These are phyloP conservation scores for Mesorhabditis belari DNA, from an alignment of 2,888 invertebrate species.

Conservation along the genomic window DNA sequence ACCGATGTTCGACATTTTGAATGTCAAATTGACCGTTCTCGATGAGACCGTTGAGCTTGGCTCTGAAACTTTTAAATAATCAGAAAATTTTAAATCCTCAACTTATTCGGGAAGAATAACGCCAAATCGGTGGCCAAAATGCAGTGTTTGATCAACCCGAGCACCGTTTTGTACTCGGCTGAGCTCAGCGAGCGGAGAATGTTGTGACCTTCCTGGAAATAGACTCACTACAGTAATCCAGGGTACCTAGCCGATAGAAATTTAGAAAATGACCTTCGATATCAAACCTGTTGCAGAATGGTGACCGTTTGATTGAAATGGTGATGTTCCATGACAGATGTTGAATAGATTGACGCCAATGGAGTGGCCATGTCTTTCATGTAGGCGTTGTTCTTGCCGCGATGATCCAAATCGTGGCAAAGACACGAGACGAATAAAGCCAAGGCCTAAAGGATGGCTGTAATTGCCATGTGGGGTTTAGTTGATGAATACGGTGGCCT, in stretches of 20 bases:
- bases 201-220: slow-evolving; percentile 69
- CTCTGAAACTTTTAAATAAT: slow-evolving; percentile 1
- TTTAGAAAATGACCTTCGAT: slow-evolving; percentile 75
- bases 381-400: slow-evolving; percentile 75
- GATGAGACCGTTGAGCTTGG: slow-evolving; percentile 30
- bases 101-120: slow-evolving; percentile 71
- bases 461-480: too few species aligned
- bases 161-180: slow-evolving; percentile 60
- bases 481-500: too few species aligned
- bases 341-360: slow-evolving; percentile 75
- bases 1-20: slow-evolving; percentile 65
- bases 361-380: slow-evolving; percentile 77
- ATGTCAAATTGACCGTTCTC: slow-evolving; percentile 62
- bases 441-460: slow-evolving; percentile 65
- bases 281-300: slow-evolving; percentile 67
- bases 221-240: slow-evolving; percentile 59
- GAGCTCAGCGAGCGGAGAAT: slow-evolving; percentile 62
- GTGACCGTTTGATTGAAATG: slow-evolving; percentile 81
- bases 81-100: slow-evolving; percentile 50
- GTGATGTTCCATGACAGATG: slow-evolving; percentile 79
- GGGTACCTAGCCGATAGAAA: slow-evolving; percentile 67
- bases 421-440: slow-evolving; percentile 73
- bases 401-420: slow-evolving; percentile 78
- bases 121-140: slow-evolving; percentile 79
- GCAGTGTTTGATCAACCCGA: slow-evolving; percentile 71